Conservation (phyloP, 1,140 invertebrate genomes). For the Hydropsyche tenuis region DNA sequence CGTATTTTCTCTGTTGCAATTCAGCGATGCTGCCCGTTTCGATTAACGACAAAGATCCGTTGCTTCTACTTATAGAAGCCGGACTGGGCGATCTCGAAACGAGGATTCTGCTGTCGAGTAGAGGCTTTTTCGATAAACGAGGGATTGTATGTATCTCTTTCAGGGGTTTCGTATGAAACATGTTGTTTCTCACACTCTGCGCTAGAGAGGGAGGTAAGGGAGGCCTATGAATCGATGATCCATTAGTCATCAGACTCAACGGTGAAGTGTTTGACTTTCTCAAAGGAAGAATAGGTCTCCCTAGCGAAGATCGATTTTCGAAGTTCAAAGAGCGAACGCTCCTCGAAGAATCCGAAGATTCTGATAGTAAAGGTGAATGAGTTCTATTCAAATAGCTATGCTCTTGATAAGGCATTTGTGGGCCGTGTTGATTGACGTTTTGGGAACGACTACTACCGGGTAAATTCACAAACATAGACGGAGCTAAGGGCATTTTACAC, state of each 20-base stretch:
- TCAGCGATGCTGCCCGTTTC: slow-evolving; percentile 61
- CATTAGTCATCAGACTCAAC: slow-evolving; percentile 57
- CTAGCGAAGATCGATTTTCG: slow-evolving; percentile 48
- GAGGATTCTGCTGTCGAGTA: slow-evolving; percentile 46
- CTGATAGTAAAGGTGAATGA: slow-evolving; percentile 24
- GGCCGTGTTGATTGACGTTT: neutral
- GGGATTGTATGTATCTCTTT: slow-evolving; percentile 59
- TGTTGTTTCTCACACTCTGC: slow-evolving; percentile 52
- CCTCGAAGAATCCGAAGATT: slow-evolving; percentile 30
- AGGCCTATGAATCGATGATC: slow-evolving; percentile 29
- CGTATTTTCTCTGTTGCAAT: slow-evolving; percentile 55
- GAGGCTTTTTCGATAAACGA: slow-evolving; percentile 47
- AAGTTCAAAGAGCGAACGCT: slow-evolving; percentile 1
- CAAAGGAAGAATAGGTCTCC: slow-evolving; percentile 57
- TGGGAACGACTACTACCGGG: neutral
- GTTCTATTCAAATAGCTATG: slow-evolving; percentile 11
- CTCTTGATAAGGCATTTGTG: neutral
- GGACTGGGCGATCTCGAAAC: slow-evolving; percentile 59
- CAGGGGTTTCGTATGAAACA: slow-evolving; percentile 59
- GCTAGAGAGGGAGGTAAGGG: slow-evolving; percentile 39
- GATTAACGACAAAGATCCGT: slow-evolving; percentile 53
- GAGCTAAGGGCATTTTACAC: slow-evolving; percentile 46
- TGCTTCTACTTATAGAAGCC: slow-evolving; percentile 54
- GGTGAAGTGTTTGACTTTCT: slow-evolving; percentile 61
- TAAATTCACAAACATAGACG: slow-evolving; percentile 38